Evolutionary conservation across 2,113 vertebrate genomes (phyloP).

Genomic region (Rhodinocichla rosea): DNA sequence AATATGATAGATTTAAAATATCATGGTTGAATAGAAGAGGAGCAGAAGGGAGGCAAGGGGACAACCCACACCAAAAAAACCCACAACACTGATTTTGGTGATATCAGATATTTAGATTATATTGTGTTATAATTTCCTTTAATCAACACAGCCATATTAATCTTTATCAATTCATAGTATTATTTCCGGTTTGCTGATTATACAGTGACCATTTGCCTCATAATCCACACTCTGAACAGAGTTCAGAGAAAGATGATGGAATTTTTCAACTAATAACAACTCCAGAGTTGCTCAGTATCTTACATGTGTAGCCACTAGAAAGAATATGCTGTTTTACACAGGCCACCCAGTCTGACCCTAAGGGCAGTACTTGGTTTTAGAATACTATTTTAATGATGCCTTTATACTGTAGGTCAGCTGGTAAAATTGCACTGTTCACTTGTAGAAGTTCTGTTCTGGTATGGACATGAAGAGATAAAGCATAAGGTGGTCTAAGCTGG

Average conservation of each 20-base stretch:
- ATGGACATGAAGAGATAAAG: neutral
- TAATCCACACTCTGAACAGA: neutral
- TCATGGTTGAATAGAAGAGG: neutral
- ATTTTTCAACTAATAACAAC: neutral
- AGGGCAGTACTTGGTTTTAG: neutral
- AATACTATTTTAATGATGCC: neutral
- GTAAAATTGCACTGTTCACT: neutral
- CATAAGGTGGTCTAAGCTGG: neutral
- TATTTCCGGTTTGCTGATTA: neutral
- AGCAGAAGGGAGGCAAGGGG: neutral
- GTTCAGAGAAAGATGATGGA: neutral
- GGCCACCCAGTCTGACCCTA: neutral
- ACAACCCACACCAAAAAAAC: fast-evolving
- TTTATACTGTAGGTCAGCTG: neutral
- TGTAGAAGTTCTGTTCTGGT: neutral
- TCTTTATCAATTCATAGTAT: neutral
- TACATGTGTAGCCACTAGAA: neutral
- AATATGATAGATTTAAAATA: neutral
- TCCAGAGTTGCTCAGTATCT: neutral
- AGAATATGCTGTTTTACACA: neutral
- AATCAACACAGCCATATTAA: neutral
- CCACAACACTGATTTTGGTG: neutral
- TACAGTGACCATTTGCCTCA: neutral
- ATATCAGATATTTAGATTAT: neutral
- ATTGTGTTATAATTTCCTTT: neutral